phyloP scores from a whole-genome alignment of 2,888 invertebrate species.

The Clitarchus hookeri region DNA sequence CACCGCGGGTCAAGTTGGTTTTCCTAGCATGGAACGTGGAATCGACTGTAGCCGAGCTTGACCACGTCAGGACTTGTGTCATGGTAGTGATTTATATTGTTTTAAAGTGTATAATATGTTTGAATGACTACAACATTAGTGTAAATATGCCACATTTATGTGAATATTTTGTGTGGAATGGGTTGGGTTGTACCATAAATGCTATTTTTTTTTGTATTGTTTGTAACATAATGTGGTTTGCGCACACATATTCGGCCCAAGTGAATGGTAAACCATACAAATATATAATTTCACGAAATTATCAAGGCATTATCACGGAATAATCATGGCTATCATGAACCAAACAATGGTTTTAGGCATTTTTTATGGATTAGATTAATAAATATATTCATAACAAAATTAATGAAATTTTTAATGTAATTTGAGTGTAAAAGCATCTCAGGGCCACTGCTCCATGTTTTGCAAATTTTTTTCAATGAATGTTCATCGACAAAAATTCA shows the following conservation, averaged over 20 bases:
- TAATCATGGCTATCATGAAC: background rate
- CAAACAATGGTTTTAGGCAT: background rate
- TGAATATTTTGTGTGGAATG: background rate
- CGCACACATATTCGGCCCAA: no score
- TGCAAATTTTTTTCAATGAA: background rate
- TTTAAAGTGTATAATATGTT: background rate
- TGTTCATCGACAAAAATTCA: background rate
- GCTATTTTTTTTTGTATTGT: background rate
- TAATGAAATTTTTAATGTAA: background rate
- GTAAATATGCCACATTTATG: background rate
- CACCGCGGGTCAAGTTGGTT: no score
- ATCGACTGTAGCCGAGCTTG: no score
- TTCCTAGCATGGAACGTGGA: no score
- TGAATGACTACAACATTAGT: background rate
- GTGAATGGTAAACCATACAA: background rate
- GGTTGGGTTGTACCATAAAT: background rate
- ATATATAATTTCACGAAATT: background rate
- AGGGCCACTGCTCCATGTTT: background rate
- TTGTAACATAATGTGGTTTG: background rate
- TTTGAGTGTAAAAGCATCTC: background rate
- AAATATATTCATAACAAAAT: background rate
- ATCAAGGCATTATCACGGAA: background rate
- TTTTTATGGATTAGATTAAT: background rate
- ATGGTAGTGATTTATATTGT: background rate
- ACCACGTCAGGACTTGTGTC: no score